Evolutionary conservation across 2,797 vertebrate species (phyloP).

Genomic region (Neomorphus geoffroyi): DNA sequence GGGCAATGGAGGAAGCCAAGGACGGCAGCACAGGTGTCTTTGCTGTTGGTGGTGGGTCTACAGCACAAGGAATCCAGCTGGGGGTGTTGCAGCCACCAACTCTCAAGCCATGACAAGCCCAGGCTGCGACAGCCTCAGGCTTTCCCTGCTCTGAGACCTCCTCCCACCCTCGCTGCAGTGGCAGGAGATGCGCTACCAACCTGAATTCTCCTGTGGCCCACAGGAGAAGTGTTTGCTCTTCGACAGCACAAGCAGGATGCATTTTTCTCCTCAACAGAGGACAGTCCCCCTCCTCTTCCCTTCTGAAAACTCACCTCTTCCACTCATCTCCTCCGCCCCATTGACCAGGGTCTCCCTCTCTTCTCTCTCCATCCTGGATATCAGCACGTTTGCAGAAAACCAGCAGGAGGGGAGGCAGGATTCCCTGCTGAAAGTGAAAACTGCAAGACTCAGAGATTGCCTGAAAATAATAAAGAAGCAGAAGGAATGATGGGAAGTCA

Average conservation of each 20-base stretch:
- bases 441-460: neutral
- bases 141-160: too few species aligned
- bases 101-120: neutral
- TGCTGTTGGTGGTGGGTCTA: neutral
- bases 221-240: too few species aligned
- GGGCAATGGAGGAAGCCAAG: neutral
- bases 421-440: neutral
- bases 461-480: neutral
- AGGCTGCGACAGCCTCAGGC: neutral
- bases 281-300: neutral
- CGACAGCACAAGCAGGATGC: neutral
- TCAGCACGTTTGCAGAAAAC: neutral
- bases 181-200: too few species aligned
- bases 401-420: neutral
- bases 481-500: neutral
- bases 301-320: constrained; percentile 21
- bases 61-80: neutral
- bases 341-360: neutral
- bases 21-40: neutral
- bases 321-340: neutral
- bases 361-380: neutral
- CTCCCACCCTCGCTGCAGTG: too few species aligned
- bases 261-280: neutral
- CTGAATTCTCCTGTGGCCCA: too few species aligned
- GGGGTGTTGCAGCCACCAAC: neutral